Base-by-base conservation (phyloP, 1,140 invertebrate species). In the Pogonus chalceus region DNA sequence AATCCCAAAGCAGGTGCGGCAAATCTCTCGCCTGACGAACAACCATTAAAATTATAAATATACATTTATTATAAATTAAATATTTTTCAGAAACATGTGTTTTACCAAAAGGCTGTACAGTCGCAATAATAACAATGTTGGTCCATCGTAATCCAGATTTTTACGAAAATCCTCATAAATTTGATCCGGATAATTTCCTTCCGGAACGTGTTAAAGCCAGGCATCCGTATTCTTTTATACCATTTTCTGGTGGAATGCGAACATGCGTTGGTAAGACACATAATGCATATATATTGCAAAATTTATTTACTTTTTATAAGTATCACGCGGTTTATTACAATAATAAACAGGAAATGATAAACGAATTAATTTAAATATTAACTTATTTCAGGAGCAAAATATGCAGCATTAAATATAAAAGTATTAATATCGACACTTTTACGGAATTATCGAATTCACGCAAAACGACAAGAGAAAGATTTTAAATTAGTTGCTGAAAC, bases 181-280 rank as follows among this genome's bases (percentile, higher is more conserved):
- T 88, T 61, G 73, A 89, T 69, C 89, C 89, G 0, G 84, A 90
- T 46, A 76, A 87, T 58, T 92, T 91, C 63, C 66, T 83, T n/a
- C 76, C 78, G 0, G 84, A 87, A 62, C 79, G 77, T 60, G 64
- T 74, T 54, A 68, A 75, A 50, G 64, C 66, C 58, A 64, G 83
- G 58, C 78, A 78, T 68, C 82, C 83, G 23, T 90, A 82, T 64
- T 72, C 83, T 2, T 88, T 78, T 53, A 72, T 88, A 55, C 86
- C 85, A n/a, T 89, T 89, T 65, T 84, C 82, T 35, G 85, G 85
- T 53, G 86, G 85, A 1, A 73, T 78, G 23, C 73, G 84, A 43
- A 82, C 79, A 50, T 83, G 81, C 58, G 79, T 83, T 49, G 81
- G 81, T 72, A 43, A 64, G 56, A 46, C n/a, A n/a, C n/a, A n/a